Evolutionary conservation across 2,888 invertebrate species (phyloP), one percentile per base, ranked within the genome.

Genomic region (Nomada hirtipes): DNA sequence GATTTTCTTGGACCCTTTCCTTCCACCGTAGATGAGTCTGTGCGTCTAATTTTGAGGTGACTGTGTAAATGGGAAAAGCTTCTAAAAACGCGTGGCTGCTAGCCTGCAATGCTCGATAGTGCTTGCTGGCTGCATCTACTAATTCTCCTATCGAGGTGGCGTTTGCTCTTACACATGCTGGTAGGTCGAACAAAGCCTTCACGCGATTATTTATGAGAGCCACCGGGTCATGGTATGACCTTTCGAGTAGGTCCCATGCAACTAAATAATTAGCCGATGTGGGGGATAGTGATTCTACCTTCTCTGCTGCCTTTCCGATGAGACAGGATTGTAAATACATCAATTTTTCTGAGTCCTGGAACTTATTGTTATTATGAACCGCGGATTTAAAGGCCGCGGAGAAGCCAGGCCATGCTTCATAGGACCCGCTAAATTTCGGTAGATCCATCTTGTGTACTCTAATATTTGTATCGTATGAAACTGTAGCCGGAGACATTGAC

Each of bases 361-460:
- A 50, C 0, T 13, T 42, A 0, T 44, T 42, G 10, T 44, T 69
- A 2, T 69, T 52, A 26, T 69, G 44, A 1, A 69, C 47, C 0
- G 57, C 20, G 9, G 69, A 26, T 1, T 4, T 26, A 4, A 70
- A 70, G 2, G 47, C 3, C 9, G 60, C 70, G 4, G 15, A 4
- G 10, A 70, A 70, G 0, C 60, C 70, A 2, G 52, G 60, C 60
- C 70, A 70, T 11, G 29, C 18, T 18, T 70, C 70, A 9, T 29
- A 60, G 2, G 29, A 18, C 0, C 60, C 70, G 18, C 50, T 60
- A n/a, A 70, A 70, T 36, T 29, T 60, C 4, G 36, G 60, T 1
- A 70, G 13, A 10, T 47, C 13, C 52, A 67, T 53, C 0, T 2
- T 69, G 4, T 59, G 69, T 9, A 69, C 23, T 4, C 53, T 42